Evolutionary conservation across 2,797 vertebrate species (phyloP).

Genomic region (Scyliorhinus canicula): DNA sequence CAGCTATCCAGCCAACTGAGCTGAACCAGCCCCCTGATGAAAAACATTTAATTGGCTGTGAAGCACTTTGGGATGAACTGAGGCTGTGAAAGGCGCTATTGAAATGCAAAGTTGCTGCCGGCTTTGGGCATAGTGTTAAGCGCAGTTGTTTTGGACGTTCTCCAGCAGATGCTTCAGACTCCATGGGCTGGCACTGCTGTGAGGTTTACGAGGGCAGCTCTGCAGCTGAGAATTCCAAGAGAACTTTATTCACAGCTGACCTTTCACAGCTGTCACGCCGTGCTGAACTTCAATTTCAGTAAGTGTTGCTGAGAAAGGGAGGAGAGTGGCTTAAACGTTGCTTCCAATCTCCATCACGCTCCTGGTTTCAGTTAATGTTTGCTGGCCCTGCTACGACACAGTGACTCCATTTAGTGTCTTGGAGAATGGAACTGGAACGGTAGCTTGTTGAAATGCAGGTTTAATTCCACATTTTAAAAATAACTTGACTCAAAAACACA

Average conservation of each 20-base stretch:
- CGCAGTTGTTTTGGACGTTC: not conserved
- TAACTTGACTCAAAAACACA: no score
- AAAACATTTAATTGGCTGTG: not conserved
- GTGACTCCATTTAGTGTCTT: not conserved
- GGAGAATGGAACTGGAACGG: no score
- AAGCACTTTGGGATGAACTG: not conserved
- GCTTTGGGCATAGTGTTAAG: not conserved
- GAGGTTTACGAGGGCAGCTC: not conserved
- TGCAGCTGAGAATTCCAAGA: not conserved
- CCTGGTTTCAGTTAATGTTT: not conserved
- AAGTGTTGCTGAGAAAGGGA: not conserved
- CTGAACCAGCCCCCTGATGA: no score
- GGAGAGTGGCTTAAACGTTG: no score
- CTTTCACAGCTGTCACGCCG: not conserved
- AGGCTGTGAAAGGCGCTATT: not conserved
- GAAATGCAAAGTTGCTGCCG: not conserved
- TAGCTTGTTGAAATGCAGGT: no score
- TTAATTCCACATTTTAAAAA: no score
- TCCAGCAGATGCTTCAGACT: not conserved
- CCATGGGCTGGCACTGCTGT: not conserved
- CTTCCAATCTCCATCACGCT: not conserved
- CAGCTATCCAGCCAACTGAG: no score
- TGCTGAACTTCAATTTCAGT: not conserved
- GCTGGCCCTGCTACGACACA: not conserved
- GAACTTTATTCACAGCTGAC: not conserved